Evolutionary conservation across 2,888 invertebrate genomes (phyloP).

Genomic region (Ctenicera cuprea): DNA sequence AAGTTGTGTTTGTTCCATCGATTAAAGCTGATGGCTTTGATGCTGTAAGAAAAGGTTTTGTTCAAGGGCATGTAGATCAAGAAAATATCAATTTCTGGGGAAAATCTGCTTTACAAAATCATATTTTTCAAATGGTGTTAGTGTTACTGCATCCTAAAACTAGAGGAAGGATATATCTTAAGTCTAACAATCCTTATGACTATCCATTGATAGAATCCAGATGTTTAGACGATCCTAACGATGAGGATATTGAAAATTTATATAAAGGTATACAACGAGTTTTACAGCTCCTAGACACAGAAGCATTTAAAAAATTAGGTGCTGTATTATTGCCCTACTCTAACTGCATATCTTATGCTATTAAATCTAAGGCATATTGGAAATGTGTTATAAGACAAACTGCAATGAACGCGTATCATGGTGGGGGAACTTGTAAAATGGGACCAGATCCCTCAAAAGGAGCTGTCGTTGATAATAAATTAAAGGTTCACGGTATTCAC

Average conservation of each 20-base stretch:
- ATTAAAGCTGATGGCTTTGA: slow-evolving; percentile 4
- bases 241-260: slow-evolving; percentile 79
- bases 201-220: slow-evolving; percentile 63
- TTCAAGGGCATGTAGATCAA: background rate
- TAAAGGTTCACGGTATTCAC: slow-evolving; percentile 77
- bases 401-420: slow-evolving; percentile 80
- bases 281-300: slow-evolving; percentile 69
- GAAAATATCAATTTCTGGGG: background rate
- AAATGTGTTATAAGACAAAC: slow-evolving; percentile 76
- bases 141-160: slow-evolving; percentile 63
- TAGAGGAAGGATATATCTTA: slow-evolving; percentile 60
- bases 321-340: slow-evolving; percentile 72
- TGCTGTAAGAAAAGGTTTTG: slow-evolving; percentile 20
- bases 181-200: slow-evolving; percentile 62
- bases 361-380: slow-evolving; percentile 80
- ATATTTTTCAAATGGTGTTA: slow-evolving; percentile 46
- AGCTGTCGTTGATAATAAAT: slow-evolving; percentile 78
- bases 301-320: slow-evolving; percentile 77
- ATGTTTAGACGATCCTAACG: slow-evolving; percentile 66
- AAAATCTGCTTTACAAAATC: background rate
- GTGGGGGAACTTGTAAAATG: slow-evolving; percentile 82
- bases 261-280: slow-evolving; percentile 75
- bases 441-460: slow-evolving; percentile 76
- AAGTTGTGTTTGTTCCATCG: slow-evolving; percentile 51
- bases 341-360: slow-evolving; percentile 72